Percentiles rank a stretch among this genome's conserved stretches.
phyloP scores from a whole-genome alignment of 2,113 vertebrate species.

The Oophaga pumilio region DNA sequence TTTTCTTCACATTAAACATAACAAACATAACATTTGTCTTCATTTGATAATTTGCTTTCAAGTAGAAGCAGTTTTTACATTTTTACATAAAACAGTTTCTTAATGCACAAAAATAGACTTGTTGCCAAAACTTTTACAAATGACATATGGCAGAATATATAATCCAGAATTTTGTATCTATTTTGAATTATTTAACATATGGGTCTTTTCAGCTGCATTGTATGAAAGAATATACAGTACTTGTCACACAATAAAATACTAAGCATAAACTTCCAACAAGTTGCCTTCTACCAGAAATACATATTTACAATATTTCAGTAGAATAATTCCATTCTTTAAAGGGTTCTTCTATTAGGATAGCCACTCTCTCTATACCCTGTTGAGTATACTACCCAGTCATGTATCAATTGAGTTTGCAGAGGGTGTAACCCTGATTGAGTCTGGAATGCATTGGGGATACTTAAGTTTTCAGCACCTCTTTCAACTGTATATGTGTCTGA shows the following conservation, averaged over 20 bases:
- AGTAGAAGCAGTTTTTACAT: background rate
- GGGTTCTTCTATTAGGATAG: background rate
- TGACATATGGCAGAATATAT: slow-evolving; percentile 55
- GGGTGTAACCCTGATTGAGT: too few species aligned
- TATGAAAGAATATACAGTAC: slow-evolving; percentile 1
- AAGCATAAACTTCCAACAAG: background rate
- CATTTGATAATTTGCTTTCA: background rate
- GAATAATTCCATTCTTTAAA: background rate
- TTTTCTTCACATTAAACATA: background rate
- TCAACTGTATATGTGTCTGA: too few species aligned
- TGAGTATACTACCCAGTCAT: too few species aligned
- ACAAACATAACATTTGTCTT: background rate
- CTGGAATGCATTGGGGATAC: too few species aligned
- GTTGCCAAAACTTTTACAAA: slow-evolving; percentile 40
- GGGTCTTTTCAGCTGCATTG: slow-evolving; percentile 35
- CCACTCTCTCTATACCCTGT: background rate
- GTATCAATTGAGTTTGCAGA: too few species aligned
- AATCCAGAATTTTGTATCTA: slow-evolving; percentile 49
- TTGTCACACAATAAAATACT: slow-evolving; percentile 2
- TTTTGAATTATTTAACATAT: slow-evolving; percentile 54
- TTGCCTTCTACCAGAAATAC: background rate
- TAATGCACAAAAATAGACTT: slow-evolving; percentile 43
- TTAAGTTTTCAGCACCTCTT: too few species aligned
- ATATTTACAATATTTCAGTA: background rate
- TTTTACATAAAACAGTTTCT: slow-evolving; percentile 1